phyloP scores from a whole-genome alignment of 2,113 vertebrate species.

The Potamarius usumacintae region DNA sequence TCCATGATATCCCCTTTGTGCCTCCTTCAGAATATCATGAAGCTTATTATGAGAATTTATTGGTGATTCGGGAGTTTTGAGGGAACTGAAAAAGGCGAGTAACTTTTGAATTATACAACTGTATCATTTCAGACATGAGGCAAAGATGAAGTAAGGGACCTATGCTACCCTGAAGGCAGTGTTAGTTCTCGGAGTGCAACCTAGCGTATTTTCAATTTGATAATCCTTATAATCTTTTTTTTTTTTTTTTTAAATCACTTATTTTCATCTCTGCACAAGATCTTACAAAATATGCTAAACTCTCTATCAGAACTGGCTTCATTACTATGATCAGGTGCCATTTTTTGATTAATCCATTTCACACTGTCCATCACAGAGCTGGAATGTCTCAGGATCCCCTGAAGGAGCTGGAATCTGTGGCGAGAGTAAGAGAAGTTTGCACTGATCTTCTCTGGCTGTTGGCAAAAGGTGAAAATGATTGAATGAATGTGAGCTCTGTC shows the following conservation, averaged over 20 bases:
- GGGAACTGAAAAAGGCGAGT: neutral
- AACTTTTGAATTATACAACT: slow-evolving; percentile 2
- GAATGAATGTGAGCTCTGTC: neutral
- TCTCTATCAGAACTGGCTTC: neutral
- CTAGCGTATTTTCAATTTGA: neutral
- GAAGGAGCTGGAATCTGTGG: neutral
- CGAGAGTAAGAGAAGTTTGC: neutral
- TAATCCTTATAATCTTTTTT: slow-evolving; percentile 27
- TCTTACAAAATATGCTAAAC: neutral
- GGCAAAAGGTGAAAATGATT: neutral
- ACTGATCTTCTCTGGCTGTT: neutral
- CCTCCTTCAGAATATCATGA: neutral
- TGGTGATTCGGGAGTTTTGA: neutral
- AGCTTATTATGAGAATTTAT: slow-evolving; percentile 34
- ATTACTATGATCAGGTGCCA: neutral
- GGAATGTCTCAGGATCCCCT: too few species aligned
- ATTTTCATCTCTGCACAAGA: neutral
- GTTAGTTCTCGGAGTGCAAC: slow-evolving; percentile 2
- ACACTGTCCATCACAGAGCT: neutral
- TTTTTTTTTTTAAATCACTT: neutral
- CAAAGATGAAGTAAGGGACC: slow-evolving; percentile 24
- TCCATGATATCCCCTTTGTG: neutral
- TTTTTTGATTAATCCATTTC: neutral
- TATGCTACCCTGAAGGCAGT: neutral
- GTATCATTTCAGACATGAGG: slow-evolving; percentile 11